Evolutionary conservation across 2,113 vertebrate species (phyloP).

Genomic region (human): GRCh38 chr14:65549501-65550000

Average conservation of each 20-base stretch:
- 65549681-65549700: conserved; percentile 87
- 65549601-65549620: not conserved
- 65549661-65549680: conserved; percentile 51
- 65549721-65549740: conserved; percentile 93
- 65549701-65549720: conserved; percentile 92
- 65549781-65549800: conserved; percentile 85
- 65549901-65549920: too few relatives aligned
- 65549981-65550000: too few relatives aligned
- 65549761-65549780: conserved; percentile 90
- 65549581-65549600: not conserved
- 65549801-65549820: not conserved
- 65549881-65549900: too few relatives aligned
- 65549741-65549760: conserved; percentile 88
- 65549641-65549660: not conserved
- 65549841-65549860: too few relatives aligned
- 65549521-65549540: conserved; percentile 13
- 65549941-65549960: too few relatives aligned
- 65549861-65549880: too few relatives aligned
- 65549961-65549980: too few relatives aligned
- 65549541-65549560: conserved; percentile 55
- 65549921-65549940: too few relatives aligned
- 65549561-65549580: conserved; percentile 2
- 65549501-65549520: conserved; percentile 69
- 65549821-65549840: not conserved
- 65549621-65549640: not conserved